Base-by-base conservation (phyloP, 2,797 vertebrate genomes). In the Sciurus vulgaris region DNA sequence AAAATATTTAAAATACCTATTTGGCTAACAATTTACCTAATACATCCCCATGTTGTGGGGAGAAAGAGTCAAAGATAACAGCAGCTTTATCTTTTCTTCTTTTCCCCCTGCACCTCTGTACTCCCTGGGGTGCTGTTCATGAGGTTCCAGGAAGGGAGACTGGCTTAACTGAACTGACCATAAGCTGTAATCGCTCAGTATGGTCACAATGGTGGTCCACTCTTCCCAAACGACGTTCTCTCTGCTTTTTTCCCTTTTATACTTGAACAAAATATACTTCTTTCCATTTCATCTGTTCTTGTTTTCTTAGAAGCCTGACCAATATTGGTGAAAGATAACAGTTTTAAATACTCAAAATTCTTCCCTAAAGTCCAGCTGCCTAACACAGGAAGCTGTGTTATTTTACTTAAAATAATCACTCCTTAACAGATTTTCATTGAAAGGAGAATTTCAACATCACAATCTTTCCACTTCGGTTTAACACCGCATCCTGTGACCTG, bases 151-250 rank as follows among this genome's bases (percentile, higher is more conserved):
- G 93, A 96, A 97, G 77, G 78, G 44, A 65, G 74, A 84, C 54
- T 33, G 41, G 76, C 91, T 95, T 94, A 96, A 96, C 77, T 96
- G 96, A 96, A 96, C 92, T 94, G 90, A 93, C 79, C 94, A 94
- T 84, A 73, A 41, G 91, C 73, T 89, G 2, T 93, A 96, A 95
- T 86, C 93, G 95, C 96, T 97, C 85, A 79, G 92, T 38, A 87
- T n/a, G 83, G 73, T 74, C 96, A 93, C 79, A 74, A 44, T 35
- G 93, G 41, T 70, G 78, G 91, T 85, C 56, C 38, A 87, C 91
- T 90, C 89, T 51, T 94, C 95, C 91, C 93, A 89, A 94, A 93
- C 1, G 73, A 67, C 89, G 93, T 69, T 73, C 67, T 22, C 91
- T 77, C 73, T 70, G 72, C 30, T 49, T 41, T 30, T 20, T 41